Percentiles rank a stretch among this genome's conserved stretches.
phyloP scores from a whole-genome alignment of 2,888 invertebrate genomes.

The Pemphredon lugubris region DNA sequence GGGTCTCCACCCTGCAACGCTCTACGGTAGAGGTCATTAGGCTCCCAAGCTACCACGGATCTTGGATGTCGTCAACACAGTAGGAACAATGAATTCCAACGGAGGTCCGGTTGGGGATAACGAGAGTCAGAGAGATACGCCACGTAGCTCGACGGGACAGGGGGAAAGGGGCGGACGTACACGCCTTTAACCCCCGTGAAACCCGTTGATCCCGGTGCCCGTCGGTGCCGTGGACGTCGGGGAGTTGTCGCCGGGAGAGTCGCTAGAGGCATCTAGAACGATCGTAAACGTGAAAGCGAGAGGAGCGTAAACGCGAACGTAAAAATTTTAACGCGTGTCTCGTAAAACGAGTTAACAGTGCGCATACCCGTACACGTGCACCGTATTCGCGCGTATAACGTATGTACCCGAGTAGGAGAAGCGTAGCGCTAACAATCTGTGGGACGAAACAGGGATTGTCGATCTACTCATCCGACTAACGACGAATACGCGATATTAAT shows the following conservation, averaged over 20 bases:
- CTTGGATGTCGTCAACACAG: constrained; percentile 60
- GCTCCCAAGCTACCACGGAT: constrained; percentile 61
- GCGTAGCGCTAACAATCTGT: too few species aligned
- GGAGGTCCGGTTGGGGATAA: constrained; percentile 62
- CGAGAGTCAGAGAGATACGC: constrained; percentile 68
- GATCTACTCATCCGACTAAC: constrained; percentile 78
- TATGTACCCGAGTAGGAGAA: too few species aligned
- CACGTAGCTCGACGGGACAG: constrained; percentile 17
- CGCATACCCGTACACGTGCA: constrained; percentile 55
- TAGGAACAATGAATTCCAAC: constrained; percentile 67
- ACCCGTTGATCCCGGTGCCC: constrained; percentile 61
- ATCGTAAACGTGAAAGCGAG: constrained; percentile 73
- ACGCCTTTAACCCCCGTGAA: constrained; percentile 58
- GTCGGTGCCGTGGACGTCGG: constrained; percentile 47
- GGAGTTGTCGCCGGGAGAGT: constrained; percentile 62
- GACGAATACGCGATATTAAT: constrained; percentile 75
- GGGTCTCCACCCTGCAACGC: too few species aligned
- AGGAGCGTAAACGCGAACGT: constrained; percentile 68
- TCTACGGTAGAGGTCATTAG: constrained; percentile 65
- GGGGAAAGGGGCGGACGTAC: constrained; percentile 19
- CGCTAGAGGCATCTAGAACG: constrained; percentile 63
- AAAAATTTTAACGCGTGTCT: constrained; percentile 70
- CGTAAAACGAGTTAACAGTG: constrained; percentile 72
- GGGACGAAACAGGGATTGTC: constrained; percentile 79
- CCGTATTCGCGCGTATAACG: too few species aligned